Evolutionary conservation across 53 echinoderm and acorn worm species (phyloP).

Genomic region (Henricia sp.): DNA sequence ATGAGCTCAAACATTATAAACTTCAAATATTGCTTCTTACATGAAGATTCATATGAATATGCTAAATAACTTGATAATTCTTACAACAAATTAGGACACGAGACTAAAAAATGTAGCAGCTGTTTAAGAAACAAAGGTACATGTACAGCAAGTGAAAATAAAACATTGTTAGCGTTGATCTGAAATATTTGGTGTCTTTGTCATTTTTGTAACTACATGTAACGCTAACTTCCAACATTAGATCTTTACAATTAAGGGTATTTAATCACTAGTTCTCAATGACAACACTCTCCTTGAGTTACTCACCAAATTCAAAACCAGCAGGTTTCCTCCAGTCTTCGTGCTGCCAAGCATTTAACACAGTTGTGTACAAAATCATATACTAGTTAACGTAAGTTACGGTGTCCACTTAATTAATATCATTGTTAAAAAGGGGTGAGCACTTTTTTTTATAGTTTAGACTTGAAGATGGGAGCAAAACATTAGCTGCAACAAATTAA

Average conservation of each 20-base stretch:
- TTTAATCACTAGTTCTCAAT: constrained; percentile 4
- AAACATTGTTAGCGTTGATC: too few relatives aligned
- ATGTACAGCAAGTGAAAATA: too few relatives aligned
- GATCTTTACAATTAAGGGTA: constrained; percentile 7
- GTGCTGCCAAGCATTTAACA: neutral
- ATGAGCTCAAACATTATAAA: too few relatives aligned
- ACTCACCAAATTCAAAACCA: constrained; percentile 7
- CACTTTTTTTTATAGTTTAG: neutral
- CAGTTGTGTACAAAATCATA: neutral
- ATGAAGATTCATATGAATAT: too few relatives aligned
- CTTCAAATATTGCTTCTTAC: too few relatives aligned
- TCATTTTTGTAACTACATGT: constrained; percentile 8
- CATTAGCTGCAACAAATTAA: neutral
- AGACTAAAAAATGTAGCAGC: too few relatives aligned
- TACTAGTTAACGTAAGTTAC: neutral
- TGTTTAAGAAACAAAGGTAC: too few relatives aligned
- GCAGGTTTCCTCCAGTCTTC: neutral
- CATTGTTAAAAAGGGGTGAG: neutral
- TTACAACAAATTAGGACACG: too few relatives aligned
- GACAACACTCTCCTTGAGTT: neutral
- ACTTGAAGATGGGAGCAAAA: neutral
- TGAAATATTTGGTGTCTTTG: neutral
- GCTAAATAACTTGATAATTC: too few relatives aligned
- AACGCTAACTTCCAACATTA: neutral
- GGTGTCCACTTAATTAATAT: constrained; percentile 12